phyloP scores from a whole-genome alignment of 2,888 invertebrate species.

The Congeria kusceri region DNA sequence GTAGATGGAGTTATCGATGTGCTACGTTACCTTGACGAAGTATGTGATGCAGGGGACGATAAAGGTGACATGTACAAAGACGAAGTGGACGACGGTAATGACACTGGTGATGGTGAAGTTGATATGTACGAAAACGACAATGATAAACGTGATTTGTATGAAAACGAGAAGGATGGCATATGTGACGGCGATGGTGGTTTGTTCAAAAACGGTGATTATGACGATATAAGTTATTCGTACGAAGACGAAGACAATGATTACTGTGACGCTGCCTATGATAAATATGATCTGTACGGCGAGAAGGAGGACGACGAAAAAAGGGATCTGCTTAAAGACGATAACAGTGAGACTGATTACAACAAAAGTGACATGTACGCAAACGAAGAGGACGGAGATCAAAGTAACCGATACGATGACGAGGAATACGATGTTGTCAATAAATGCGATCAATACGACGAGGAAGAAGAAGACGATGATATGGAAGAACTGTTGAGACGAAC shows the following conservation, averaged over 20 bases:
- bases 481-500: conserved; percentile 30
- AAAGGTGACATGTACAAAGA: background rate
- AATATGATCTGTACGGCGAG: no score
- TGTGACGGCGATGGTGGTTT: background rate
- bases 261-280: no score
- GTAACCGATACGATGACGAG: background rate
- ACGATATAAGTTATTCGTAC: no score
- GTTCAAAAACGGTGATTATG: no score
- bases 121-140: no score
- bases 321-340: background rate
- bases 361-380: background rate
- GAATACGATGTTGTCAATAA: background rate
- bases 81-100: background rate
- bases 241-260: no score
- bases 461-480: conserved; percentile 29
- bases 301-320: background rate
- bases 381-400: background rate
- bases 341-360: background rate
- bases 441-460: background rate
- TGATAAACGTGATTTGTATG: no score
- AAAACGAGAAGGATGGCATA: no score
- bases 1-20: background rate
- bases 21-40: background rate
- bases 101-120: background rate
- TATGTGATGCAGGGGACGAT: background rate